A percentile compares a stretch with the other conserved stretches of the same genome.
These are phyloP conservation scores for Pomacea canaliculata DNA, from an alignment of 2,888 invertebrate genomes.

Conservation along the genomic window DNA sequence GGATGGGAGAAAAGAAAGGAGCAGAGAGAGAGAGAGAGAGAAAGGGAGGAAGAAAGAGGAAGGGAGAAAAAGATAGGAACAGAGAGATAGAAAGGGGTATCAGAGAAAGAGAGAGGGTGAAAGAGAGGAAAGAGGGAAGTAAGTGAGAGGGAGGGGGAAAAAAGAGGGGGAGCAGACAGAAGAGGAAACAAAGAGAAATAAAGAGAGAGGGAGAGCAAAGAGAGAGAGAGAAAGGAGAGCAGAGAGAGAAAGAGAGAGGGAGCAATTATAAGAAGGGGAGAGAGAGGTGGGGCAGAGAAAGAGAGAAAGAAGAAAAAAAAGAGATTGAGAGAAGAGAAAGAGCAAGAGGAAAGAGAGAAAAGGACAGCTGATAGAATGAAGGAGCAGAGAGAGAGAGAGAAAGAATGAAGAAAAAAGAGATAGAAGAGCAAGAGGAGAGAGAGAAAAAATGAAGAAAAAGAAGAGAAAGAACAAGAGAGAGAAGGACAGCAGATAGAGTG, in stretches of 20 bases:
- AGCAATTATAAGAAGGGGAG: constrained; percentile 6
- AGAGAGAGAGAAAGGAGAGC: not conserved
- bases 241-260: constrained; percentile 8
- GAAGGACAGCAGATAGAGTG: too few relatives aligned
- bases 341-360: not conserved
- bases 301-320: not conserved
- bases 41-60: constrained; percentile 16
- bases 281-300: not conserved
- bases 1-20: constrained; percentile 11
- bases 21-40: constrained; percentile 17
- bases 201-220: too few relatives aligned
- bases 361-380: too few relatives aligned
- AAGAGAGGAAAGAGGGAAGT: too few relatives aligned
- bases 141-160: too few relatives aligned
- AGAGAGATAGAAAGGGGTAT: not conserved
- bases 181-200: too few relatives aligned
- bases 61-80: constrained; percentile 12
- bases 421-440: not conserved
- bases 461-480: not conserved
- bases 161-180: too few relatives aligned
- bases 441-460: not conserved
- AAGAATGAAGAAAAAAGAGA: not conserved
- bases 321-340: not conserved
- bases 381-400: not conserved
- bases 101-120: not conserved